Evolutionary conservation across 35 echinoderm and acorn worm species (phyloP).

Genomic region (Eucidaris tribuloides): DNA sequence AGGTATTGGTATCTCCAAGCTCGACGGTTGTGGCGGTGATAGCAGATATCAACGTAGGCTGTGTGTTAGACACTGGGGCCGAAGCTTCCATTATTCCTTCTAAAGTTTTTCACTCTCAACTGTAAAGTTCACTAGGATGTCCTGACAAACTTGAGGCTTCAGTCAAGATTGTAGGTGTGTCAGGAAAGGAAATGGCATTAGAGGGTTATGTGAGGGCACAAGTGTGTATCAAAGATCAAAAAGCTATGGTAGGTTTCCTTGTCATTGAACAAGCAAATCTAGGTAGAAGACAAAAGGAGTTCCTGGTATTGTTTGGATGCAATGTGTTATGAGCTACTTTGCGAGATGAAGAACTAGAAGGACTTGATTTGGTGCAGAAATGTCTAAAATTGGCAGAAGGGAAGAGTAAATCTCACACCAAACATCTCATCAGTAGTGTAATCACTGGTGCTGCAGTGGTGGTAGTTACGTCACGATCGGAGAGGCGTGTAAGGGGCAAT

Average conservation of each 20-base stretch:
- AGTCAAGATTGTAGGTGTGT: neutral
- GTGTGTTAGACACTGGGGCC: constrained; percentile 24
- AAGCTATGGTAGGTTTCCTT: constrained; percentile 3
- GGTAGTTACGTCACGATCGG: neutral
- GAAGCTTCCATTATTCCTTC: constrained; percentile 27
- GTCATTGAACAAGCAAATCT: neutral
- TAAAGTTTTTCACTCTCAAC: neutral
- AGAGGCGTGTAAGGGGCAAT: neutral
- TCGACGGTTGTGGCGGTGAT: neutral
- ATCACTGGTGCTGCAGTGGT: neutral
- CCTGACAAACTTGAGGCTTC: neutral
- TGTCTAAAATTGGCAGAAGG: neutral
- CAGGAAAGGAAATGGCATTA: neutral
- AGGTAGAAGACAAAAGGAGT: neutral
- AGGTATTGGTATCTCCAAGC: neutral
- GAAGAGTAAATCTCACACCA: neutral
- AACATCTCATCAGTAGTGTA: neutral
- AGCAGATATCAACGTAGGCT: neutral
- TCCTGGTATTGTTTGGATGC: constrained; percentile 16
- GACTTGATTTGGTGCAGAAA: neutral
- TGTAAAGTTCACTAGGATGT: neutral
- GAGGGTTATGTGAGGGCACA: constrained; percentile 15
- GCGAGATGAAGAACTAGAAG: neutral
- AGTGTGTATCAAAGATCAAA: neutral
- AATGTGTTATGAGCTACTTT: neutral